A percentile compares a stretch with the other conserved stretches of the same genome.
Conservation (phyloP, 2,797 vertebrate species). For the Pangasius macronema region DNA sequence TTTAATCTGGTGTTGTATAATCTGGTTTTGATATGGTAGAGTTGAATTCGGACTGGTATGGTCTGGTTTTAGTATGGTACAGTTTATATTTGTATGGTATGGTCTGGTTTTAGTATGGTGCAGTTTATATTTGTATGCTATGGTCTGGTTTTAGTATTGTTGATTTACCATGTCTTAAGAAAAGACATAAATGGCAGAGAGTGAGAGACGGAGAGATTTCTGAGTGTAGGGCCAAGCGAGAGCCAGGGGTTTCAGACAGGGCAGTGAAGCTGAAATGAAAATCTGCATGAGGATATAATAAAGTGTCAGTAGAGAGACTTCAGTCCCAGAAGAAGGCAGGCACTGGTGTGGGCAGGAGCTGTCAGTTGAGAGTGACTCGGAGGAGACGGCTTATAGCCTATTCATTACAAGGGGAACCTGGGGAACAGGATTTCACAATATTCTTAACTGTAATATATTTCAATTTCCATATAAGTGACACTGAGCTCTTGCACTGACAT, state of each 20-base stretch:
- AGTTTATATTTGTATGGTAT: not conserved
- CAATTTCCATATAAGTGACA: conserved; percentile 17
- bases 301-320: not conserved
- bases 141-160: not conserved
- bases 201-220: no score
- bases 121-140: not conserved
- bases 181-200: no score
- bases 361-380: conserved; percentile 3
- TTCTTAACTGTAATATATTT: conserved; percentile 6
- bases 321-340: not conserved
- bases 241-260: not conserved
- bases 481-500: not conserved
- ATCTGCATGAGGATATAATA: conserved; percentile 7
- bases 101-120: not conserved
- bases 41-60: no score
- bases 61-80: not conserved
- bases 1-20: not conserved
- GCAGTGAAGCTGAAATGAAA: not conserved
- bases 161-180: no score
- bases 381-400: not conserved
- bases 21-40: not conserved
- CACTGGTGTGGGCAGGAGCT: not conserved
- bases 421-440: conserved; percentile 23
- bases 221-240: no score
- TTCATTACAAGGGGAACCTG: conserved; percentile 10